Percentiles rank a stretch among this genome's conserved stretches.
Conservation (phyloP, 92 coral and sea anemone species). For the Palythoa grandis region DNA sequence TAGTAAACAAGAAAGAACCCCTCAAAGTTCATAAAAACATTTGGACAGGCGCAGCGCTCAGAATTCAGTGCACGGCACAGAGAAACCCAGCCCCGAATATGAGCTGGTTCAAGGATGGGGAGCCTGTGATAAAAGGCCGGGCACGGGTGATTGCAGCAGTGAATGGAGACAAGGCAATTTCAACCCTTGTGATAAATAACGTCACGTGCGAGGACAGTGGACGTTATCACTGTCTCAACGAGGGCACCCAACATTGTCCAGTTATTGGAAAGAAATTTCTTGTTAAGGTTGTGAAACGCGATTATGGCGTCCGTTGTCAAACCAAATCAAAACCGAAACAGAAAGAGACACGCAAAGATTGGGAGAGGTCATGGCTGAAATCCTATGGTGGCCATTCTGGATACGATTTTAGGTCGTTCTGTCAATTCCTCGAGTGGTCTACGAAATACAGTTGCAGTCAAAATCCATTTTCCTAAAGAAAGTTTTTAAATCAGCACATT, state of each 20-base stretch:
- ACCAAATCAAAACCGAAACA: neutral
- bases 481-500: too few species aligned
- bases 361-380: neutral
- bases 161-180: neutral
- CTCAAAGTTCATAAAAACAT: neutral
- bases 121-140: neutral
- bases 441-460: neutral
- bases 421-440: neutral
- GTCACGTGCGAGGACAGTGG: neutral
- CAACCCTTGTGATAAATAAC: neutral
- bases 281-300: neutral
- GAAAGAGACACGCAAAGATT: neutral
- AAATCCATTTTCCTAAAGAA: neutral
- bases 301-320: neutral
- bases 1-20: neutral
- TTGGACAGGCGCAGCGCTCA: neutral
- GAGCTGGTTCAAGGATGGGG: neutral
- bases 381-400: neutral
- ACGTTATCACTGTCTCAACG: neutral
- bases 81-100: neutral
- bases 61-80: neutral
- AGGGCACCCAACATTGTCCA: neutral
- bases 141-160: neutral
- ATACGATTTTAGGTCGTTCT: neutral
- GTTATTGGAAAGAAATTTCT: neutral